Evolutionary conservation across 2,113 vertebrate species (phyloP), one percentile per base, ranked within the genome.

Genomic region (Kryptolebias marmoratus): DNA sequence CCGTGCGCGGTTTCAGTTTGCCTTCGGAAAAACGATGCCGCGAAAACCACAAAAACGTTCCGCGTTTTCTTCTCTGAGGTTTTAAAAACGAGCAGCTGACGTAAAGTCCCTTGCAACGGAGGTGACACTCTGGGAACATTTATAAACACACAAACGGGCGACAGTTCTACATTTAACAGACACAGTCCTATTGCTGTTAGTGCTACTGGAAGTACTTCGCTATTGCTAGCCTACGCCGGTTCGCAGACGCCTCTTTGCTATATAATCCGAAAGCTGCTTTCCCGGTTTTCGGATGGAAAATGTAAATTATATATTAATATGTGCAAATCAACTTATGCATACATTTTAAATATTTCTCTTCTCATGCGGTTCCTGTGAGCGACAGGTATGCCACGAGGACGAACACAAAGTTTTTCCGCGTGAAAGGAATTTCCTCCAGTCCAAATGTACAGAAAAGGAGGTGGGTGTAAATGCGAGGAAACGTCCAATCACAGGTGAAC

Each of bases 251-350:
- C 73, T 83, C 73, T 84, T 22, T 58, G 6, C 75, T 48, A 69
- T 55, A 30, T 52, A 65, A 70, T 63, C 47, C 42, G 18, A 45
- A 48, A 2, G 27, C 68, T 1, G 9, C 16, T 60, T 85, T 85
- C 56, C 28, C 48, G 81, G 22, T 81, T 78, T 84, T 69, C 47
- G 87, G 50, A 50, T 49, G 64, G 60, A 80, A 79, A 77, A 75
- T 63, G 76, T 77, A 89, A 72, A 84, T 75, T 68, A 91, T 89
- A 93, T 89, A 87, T 91, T 93, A 92, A 91, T 81, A 77, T 93
- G 93, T 95, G 93, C 94, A 94, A 94, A 93, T 91, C 64, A 79
- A 89, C 73, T 75, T 74, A 70, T 52, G 81, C 82, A 81, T 85
- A 88, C 77, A 80, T 18, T 53, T 77, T 27, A 56, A 42, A 77